Conservation (phyloP, 2,888 invertebrate species). For the Rhimphoctona megacephalus region DNA sequence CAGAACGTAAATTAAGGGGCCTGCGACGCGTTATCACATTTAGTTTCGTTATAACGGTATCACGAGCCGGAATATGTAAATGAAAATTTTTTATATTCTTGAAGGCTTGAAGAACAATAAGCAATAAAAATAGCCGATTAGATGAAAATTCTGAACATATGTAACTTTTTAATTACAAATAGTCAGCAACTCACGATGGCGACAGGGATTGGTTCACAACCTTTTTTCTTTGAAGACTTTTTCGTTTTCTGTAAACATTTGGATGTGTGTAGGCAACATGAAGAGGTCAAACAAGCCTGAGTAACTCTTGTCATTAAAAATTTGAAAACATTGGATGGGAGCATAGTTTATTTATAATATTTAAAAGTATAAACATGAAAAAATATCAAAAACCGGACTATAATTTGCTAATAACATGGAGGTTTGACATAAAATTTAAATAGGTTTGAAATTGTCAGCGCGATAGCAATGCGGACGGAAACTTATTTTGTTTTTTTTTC, state of each 20-base stretch:
- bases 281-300: constrained; percentile 1
- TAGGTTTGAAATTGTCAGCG: not conserved
- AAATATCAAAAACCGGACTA: not conserved
- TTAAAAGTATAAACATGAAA: not conserved
- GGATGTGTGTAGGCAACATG: constrained; percentile 68
- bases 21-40: not conserved
- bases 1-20: not conserved
- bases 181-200: constrained; percentile 70
- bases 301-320: constrained; percentile 13
- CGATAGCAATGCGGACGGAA: not conserved
- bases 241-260: constrained; percentile 50
- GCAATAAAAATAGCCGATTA: not conserved
- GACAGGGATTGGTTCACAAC: constrained; percentile 70
- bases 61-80: not conserved
- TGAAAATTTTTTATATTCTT: not conserved
- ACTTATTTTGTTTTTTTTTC: constrained; percentile 45
- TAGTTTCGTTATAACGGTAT: too few relatives aligned
- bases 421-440: constrained; percentile 33
- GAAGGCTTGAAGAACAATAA: not conserved
- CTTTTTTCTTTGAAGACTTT: constrained; percentile 34
- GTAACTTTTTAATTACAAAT: not conserved
- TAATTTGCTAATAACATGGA: constrained; percentile 8
- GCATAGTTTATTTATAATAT: constrained; percentile 32
- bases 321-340: constrained; percentile 4
- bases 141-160: not conserved